Evolutionary conservation across 2,888 invertebrate genomes (phyloP), one percentile per base, ranked within the genome.

Genomic region (Rhagophthalmus giganteus): DNA sequence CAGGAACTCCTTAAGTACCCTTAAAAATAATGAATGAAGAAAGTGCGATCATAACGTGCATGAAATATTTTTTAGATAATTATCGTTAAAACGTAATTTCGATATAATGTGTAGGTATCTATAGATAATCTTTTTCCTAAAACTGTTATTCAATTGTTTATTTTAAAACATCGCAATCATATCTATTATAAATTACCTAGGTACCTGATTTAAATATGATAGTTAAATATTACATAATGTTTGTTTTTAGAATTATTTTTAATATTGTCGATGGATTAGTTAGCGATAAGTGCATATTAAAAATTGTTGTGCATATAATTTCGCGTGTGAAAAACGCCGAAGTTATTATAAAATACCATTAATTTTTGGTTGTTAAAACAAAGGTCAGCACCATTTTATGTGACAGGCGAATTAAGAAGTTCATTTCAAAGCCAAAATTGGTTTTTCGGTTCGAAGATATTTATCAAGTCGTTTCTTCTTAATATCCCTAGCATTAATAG

Each of bases 341-440:
- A n/a, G n/a, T n/a, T n/a, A n/a, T n/a, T n/a, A n/a, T n/a, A n/a
- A n/a, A n/a, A 20, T 7, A 20, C 3, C 3, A 5, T 20, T 20
- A 20, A 7, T 20, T 20, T 20, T 20, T 7, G 4, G 20, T 3
- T 7, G 20, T 20, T 20, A 7, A 20, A 20, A 20, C 7, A 7
- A 41, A 41, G 40, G 40, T n/a, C 40, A 25, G 4, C 16, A 2
- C 12, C 14, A 28, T 15, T 39, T 30, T 39, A 10, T 28, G 28
- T 28, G 39, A 39, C 39, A 28, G 38, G 37, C 20, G 37, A 37
- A 37, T 37, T 37, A 26, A 38, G 38, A 38, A 28, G 38, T 38
- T 38, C 38, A 15, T 27, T 31, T 30, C 30, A 13, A 30, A 40
- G 40, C 31, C 25, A 41, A 30, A 37, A 39, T 39, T 39, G 39